These are phyloP conservation scores for Copidosoma floridanum DNA, from an alignment of 1,140 invertebrate species.

Conservation along the genomic window DNA sequence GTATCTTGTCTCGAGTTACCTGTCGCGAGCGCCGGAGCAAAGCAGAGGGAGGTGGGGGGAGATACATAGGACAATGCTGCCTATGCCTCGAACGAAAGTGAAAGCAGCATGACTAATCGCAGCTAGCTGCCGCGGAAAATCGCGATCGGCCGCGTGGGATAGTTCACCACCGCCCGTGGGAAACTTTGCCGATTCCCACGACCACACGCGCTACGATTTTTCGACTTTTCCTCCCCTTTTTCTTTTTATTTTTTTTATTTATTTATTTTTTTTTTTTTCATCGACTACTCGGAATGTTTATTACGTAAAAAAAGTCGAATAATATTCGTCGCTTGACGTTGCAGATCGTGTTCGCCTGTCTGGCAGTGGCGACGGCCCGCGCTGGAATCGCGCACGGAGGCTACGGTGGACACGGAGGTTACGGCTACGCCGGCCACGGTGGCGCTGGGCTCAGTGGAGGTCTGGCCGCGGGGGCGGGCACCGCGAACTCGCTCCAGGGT, in stretches of 20 bases:
- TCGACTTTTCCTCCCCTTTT: too few relatives aligned
- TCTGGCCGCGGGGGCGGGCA: slow-evolving; percentile 53
- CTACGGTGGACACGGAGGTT: slow-evolving; percentile 43
- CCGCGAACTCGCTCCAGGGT: slow-evolving; percentile 52
- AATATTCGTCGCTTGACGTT: background rate
- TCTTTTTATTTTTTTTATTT: too few relatives aligned
- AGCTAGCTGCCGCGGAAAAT: slow-evolving; percentile 15
- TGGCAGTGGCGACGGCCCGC: slow-evolving; percentile 53
- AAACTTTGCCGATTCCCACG: too few relatives aligned
- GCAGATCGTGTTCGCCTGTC: slow-evolving; percentile 55
- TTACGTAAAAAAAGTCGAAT: background rate
- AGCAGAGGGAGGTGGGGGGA: too few relatives aligned
- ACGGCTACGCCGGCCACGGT: slow-evolving; percentile 41
- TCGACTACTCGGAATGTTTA: too few relatives aligned
- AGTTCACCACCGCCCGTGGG: too few relatives aligned
- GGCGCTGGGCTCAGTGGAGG: slow-evolving; percentile 52
- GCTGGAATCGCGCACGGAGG: slow-evolving; percentile 52
- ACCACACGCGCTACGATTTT: too few relatives aligned
- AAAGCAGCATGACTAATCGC: slow-evolving; percentile 26
- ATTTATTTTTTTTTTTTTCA: too few relatives aligned
- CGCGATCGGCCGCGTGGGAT: background rate
- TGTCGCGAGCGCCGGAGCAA: too few relatives aligned
- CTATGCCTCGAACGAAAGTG: slow-evolving; percentile 18
- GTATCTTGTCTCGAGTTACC: too few relatives aligned
- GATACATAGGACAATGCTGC: slow-evolving; percentile 2